A percentile compares a stretch with the other conserved stretches of the same genome.
Evolutionary conservation across 2,888 invertebrate genomes (phyloP).

Genomic region (Adelphocoris suturalis): DNA sequence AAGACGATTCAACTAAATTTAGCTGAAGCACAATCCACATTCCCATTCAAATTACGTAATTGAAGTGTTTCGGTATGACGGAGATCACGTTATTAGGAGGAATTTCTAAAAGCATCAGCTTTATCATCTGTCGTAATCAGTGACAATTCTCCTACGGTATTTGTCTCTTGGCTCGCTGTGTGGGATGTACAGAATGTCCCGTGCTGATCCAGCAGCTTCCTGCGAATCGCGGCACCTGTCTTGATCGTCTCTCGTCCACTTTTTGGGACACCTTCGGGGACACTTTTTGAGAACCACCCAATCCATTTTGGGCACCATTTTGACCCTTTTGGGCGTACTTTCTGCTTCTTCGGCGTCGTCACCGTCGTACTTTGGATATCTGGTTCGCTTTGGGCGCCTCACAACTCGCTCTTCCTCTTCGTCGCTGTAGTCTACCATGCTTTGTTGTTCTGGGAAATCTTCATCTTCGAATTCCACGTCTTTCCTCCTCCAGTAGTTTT

Average conservation of each 20-base stretch:
- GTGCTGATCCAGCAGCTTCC: neutral
- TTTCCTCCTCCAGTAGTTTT: neutral
- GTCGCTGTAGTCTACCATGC: neutral
- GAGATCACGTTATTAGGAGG: too few species aligned
- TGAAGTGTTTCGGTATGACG: too few species aligned
- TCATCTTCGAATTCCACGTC: neutral
- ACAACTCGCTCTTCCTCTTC: neutral
- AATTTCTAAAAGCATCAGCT: too few species aligned
- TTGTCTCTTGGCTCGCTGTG: neutral
- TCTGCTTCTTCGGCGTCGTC: neutral
- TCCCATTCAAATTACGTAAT: too few species aligned
- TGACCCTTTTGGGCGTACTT: neutral
- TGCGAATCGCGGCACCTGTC: slow-evolving; percentile 13
- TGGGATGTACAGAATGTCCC: slow-evolving; percentile 31
- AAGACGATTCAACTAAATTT: too few species aligned
- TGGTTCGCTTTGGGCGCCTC: neutral
- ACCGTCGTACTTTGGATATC: neutral
- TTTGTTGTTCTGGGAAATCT: neutral
- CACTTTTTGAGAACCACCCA: slow-evolving; percentile 48
- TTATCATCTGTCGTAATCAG: neutral
- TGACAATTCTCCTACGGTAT: neutral
- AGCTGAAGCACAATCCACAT: too few species aligned
- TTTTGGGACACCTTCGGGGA: slow-evolving; percentile 20
- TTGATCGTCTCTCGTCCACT: neutral
- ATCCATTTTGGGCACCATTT: slow-evolving; percentile 47